Base-by-base conservation (phyloP, 2,888 invertebrate genomes). In the Cheilosia pagana region DNA sequence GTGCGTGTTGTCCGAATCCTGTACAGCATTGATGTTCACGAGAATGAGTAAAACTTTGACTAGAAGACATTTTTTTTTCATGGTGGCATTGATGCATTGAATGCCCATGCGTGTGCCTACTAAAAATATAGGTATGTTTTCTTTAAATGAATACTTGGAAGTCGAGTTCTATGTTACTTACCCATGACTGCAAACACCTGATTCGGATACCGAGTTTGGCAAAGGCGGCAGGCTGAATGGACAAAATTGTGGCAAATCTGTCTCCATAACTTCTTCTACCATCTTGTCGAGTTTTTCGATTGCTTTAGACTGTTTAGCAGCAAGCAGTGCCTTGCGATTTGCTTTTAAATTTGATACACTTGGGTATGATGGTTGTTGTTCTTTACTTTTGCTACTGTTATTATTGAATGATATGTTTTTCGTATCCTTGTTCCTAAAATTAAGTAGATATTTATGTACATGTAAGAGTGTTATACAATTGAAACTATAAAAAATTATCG, bases 201-300 rank as follows among this genome's bases (percentile, higher is more conserved):
- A 89, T 81, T 92, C 92, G 8, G 92, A 92, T 62, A 90, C 86
- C 31, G 92, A 92, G 63, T 89, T 90, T n/a, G 91, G 88, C 81
- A 92, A 88, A 60, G 89, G 89, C 52, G 87, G 88, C 85, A 90
- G 88, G 59, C 87, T 88, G 41, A 89, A 89, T 10, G 90, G 88
- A 23, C 88, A 88, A 16, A 89, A 88, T n/a, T 89, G 88, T 39
- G 90, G 90, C 0, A 90, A 87, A 57, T 91, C 91, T n/a, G 89
- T 89, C 67, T 91, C 92, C 12, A 90, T 89, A 0, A 89, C 91
- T 72, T 92, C 92, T 77, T 92, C 92, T 57, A 92, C 92, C 92
- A 92, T 92, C 88, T 91, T 91, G 75, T 92, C 92, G 57, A 92
- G 81, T 87, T 92, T 91, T 70, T 92, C 92, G 75, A 92, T 90